Evolutionary conservation across 2,797 vertebrate species (phyloP).

Genomic region (Helostoma temminkii): DNA sequence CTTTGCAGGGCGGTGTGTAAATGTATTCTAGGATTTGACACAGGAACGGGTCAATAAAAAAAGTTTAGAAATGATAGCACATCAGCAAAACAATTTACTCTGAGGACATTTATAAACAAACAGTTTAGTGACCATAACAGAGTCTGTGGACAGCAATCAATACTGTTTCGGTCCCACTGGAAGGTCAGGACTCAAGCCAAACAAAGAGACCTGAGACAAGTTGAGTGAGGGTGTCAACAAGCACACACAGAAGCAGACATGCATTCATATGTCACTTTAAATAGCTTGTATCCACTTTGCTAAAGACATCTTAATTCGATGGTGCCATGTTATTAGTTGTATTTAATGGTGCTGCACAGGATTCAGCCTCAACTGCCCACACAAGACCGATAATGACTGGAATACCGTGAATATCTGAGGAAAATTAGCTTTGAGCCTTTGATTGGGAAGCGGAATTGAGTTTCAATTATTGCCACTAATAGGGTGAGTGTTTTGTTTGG

Average conservation of each 20-base stretch:
- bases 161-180: conserved; percentile 56
- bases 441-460: conserved; percentile 61
- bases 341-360: conserved; percentile 26
- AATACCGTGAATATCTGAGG: conserved; percentile 45
- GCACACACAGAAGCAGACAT: conserved; percentile 3
- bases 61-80: conserved; percentile 41
- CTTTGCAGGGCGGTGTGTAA: not conserved
- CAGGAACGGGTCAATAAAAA: conserved; percentile 7
- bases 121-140: conserved; percentile 63
- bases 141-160: conserved; percentile 62
- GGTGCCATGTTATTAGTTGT: conserved; percentile 29
- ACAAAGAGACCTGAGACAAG: conserved; percentile 22
- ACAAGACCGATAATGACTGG: conserved; percentile 44
- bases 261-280: conserved; percentile 13
- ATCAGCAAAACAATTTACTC: conserved; percentile 37
- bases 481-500: conserved; percentile 66
- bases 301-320: conserved; percentile 13
- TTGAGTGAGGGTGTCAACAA: not conserved
- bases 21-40: conserved; percentile 30
- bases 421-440: conserved; percentile 56
- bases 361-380: conserved; percentile 25
- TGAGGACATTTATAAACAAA: conserved; percentile 63
- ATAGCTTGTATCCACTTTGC: conserved; percentile 20
- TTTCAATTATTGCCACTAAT: conserved; percentile 74
- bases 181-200: conserved; percentile 52